Base-by-base conservation (phyloP, 2,797 vertebrate genomes). In the Gouania willdenowi region DNA sequence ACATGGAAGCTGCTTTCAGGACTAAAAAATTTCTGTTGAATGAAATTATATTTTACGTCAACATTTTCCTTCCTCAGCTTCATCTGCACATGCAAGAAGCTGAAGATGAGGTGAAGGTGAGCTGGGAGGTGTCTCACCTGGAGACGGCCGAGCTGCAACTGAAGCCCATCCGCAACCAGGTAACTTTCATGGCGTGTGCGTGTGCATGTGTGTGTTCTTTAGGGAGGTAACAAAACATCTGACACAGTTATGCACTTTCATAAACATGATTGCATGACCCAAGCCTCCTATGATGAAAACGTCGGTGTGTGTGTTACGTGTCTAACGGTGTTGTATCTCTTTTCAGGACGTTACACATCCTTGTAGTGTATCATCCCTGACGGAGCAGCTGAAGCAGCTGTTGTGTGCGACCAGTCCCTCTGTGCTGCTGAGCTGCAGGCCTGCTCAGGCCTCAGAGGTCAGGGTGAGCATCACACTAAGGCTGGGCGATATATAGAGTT, bases 61-160 rank as follows among this genome's bases (percentile, higher is more conserved):
- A n/a, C n/a, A n/a, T 5, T 13, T 37, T 10, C 27, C 8, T 52
- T 38, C 18, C 12, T 40, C 73, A 98, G 95, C 85, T 98, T 66
- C 84, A 92, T 57, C 82, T 98, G 13, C 85, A 66, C 9, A 65
- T 95, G 85, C 84, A 85, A 27, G 91, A 94, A 31, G 74, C 77
- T 62, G 78, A 71, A 6, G 86, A 90, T 18, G 81, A 90, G 59
- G 75, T 97, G 27, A 83, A 66, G 54, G 72, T 97, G 41, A 83
- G 64, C 41, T 98, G 95, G 95, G 68, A 76, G 12, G 78, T 93
- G 69, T 66, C 86, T 49, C 72, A 80, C 0, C 21, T 82, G 8
- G 40, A 88, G 4, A 77, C 85, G 4, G 82, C 49, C 34, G 76
- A 87, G 60, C 65, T 94, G 36, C 82, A 87, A 46, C 61, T 97